These are phyloP conservation scores for Andrena flavipes DNA, from an alignment of 2,888 invertebrate species.

Conservation along the genomic window DNA sequence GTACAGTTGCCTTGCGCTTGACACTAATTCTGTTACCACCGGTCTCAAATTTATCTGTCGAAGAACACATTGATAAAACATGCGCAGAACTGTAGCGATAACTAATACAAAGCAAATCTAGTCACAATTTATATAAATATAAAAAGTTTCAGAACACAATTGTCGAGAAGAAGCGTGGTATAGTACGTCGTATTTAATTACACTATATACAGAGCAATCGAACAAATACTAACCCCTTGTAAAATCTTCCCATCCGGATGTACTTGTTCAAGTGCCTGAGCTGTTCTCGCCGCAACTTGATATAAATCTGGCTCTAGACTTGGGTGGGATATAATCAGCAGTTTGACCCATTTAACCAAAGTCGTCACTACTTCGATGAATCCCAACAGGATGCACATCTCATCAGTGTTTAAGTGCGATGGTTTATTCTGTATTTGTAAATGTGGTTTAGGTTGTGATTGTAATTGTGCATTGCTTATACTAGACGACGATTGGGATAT, in stretches of 20 bases:
- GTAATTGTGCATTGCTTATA: constrained; percentile 73
- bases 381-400: constrained; percentile 89
- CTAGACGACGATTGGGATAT: constrained; percentile 80
- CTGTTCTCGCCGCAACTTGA: constrained; percentile 90
- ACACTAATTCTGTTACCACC: constrained; percentile 91
- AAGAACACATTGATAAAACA: constrained; percentile 40
- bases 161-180: not conserved
- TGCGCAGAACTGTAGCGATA: not conserved
- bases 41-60: constrained; percentile 89
- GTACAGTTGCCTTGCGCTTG: constrained; percentile 88
- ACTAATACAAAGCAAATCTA: constrained; percentile 8
- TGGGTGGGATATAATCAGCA: constrained; percentile 89
- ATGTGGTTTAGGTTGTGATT: constrained; percentile 69
- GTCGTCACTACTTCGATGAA: constrained; percentile 94
- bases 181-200: too few relatives aligned
- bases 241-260: constrained; percentile 93
- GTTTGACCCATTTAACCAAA: constrained; percentile 93
- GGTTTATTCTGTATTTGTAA: constrained; percentile 86
- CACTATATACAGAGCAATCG: not conserved
- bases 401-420: constrained; percentile 87
- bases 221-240: constrained; percentile 87
- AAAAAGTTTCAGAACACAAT: constrained; percentile 33
- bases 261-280: constrained; percentile 89
- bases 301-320: constrained; percentile 91
- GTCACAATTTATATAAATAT: constrained; percentile 43